Percentiles rank a stretch among this genome's conserved stretches.
phyloP scores from a whole-genome alignment of 2,113 vertebrate genomes.

The Poecilia latipinna region DNA sequence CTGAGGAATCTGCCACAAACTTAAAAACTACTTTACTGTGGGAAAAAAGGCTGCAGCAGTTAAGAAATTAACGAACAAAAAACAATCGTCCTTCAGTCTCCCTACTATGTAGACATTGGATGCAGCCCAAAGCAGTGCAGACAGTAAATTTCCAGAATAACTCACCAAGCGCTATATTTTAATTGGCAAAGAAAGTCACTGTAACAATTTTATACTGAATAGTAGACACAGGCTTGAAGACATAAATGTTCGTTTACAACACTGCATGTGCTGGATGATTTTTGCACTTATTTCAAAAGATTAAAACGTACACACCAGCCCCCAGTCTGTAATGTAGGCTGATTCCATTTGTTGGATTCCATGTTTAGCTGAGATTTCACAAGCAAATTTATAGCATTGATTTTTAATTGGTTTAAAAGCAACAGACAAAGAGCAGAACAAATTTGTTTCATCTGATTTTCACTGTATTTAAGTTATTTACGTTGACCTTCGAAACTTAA shows the following conservation, averaged over 20 bases:
- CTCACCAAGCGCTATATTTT: conserved; percentile 10
- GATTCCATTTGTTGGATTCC: too few relatives aligned
- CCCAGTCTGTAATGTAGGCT: too few relatives aligned
- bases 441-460: too few relatives aligned
- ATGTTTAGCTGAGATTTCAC: too few relatives aligned
- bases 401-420: too few relatives aligned
- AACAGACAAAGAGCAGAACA: too few relatives aligned
- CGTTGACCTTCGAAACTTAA: too few relatives aligned
- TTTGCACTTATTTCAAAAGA: too few relatives aligned
- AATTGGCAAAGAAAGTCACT: conserved; percentile 25
- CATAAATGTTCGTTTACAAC: background rate
- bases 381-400: too few relatives aligned
- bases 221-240: conserved; percentile 4
- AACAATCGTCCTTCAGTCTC: conserved; percentile 39
- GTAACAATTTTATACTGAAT: conserved; percentile 13
- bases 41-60: conserved; percentile 40
- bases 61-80: conserved; percentile 39
- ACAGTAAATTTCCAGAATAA: conserved; percentile 31
- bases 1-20: conserved; percentile 21
- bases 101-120: conserved; percentile 44
- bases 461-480: too few relatives aligned
- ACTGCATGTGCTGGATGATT: too few relatives aligned
- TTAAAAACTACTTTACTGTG: conserved; percentile 58
- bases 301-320: too few relatives aligned
- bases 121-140: conserved; percentile 31